Evolutionary conservation across 1,140 invertebrate genomes (phyloP).

Genomic region (Parapsyche elsis): DNA sequence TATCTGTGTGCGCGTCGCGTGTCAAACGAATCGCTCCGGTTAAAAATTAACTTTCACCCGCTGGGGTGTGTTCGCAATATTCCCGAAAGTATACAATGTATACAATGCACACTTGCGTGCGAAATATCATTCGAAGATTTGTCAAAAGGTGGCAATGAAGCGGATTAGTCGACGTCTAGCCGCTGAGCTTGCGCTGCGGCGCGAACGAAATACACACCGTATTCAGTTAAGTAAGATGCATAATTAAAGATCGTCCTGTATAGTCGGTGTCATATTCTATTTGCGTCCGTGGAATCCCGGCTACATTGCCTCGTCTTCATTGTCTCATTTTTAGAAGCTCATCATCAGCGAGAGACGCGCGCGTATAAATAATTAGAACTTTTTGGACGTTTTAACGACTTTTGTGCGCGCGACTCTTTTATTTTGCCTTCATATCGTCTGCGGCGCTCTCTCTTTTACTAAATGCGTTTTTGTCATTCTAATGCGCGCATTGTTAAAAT

Average conservation of each 20-base stretch:
- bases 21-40: constrained; percentile 15
- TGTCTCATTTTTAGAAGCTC: constrained; percentile 50
- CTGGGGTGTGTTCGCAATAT: neutral
- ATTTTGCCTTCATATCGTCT: no score
- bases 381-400: no score
- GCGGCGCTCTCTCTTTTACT: no score
- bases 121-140: no score
- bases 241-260: constrained; percentile 21
- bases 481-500: neutral
- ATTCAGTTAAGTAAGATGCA: no score
- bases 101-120: no score
- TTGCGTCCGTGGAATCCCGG: constrained; percentile 17
- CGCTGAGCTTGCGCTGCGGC: no score
- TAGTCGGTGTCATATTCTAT: constrained; percentile 35
- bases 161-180: no score
- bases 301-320: constrained; percentile 36
- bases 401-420: no score
- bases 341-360: constrained; percentile 23
- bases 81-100: no score
- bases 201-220: no score
- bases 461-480: neutral
- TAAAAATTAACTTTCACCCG: constrained; percentile 34
- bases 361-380: constrained; percentile 48
- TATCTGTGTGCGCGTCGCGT: constrained; percentile 17
- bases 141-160: no score